Evolutionary conservation across 2,888 invertebrate genomes (phyloP).

Genomic region (Stomorhina lunata): DNA sequence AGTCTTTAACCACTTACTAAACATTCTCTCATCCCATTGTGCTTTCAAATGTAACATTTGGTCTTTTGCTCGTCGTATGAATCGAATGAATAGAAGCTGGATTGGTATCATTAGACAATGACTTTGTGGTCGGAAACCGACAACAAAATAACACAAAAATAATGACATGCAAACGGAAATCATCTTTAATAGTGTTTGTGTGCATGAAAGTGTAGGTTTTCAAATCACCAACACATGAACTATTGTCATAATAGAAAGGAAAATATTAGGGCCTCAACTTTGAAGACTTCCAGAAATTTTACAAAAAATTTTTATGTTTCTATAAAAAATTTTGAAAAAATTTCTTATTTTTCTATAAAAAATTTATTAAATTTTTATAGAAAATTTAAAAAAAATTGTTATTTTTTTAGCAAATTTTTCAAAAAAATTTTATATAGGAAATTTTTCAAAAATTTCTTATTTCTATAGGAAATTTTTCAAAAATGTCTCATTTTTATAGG

Average conservation of each 20-base stretch:
- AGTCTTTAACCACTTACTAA: neutral
- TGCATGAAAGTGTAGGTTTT: neutral
- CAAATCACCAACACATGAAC: neutral
- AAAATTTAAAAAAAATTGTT: no score
- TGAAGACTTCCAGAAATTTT: no score
- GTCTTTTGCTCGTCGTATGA: neutral
- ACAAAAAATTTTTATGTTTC: no score
- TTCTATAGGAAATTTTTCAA: no score
- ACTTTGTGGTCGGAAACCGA: neutral
- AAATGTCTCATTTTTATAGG: no score
- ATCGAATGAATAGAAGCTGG: no score
- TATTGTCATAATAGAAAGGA: neutral
- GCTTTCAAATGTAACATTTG: neutral
- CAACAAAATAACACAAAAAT: neutral
- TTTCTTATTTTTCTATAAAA: no score
- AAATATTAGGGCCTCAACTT: neutral
- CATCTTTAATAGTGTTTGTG: neutral
- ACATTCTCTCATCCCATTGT: neutral
- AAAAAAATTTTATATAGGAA: no score
- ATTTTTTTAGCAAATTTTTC: no score
- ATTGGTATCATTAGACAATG: slow-evolving; percentile 21
- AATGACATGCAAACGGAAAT: slow-evolving; percentile 6
- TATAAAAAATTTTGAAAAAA: no score
- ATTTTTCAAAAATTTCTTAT: no score
- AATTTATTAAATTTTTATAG: no score